Percentiles rank a stretch among this genome's conserved stretches.
Evolutionary conservation across 2,888 invertebrate genomes (phyloP).

Genomic region (Tetragonisca angustula): DNA sequence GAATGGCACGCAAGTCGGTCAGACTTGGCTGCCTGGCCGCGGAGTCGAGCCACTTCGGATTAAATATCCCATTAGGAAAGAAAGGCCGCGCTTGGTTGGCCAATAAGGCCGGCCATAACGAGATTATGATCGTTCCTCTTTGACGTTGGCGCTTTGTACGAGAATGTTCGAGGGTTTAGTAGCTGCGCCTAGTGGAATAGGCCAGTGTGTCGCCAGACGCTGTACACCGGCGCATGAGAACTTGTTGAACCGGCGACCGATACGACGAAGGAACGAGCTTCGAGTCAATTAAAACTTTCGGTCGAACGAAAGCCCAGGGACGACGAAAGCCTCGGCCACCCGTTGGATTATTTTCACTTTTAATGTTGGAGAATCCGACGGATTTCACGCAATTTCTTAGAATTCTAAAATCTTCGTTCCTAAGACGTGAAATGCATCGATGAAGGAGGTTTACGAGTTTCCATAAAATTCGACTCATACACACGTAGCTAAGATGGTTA

Average conservation of each 20-base stretch:
- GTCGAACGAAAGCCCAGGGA: background rate
- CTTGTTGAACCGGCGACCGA: slow-evolving; percentile 23
- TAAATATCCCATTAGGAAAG: slow-evolving; percentile 7
- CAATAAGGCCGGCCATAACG: slow-evolving; percentile 4
- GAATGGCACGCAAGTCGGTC: slow-evolving; percentile 2
- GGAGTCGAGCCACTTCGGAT: slow-evolving; percentile 11
- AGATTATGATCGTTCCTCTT: slow-evolving; percentile 31
- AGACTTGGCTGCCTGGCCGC: background rate
- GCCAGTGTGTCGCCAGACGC: background rate
- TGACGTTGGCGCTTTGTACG: background rate
- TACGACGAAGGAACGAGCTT: slow-evolving; percentile 1
- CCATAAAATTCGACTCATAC: slow-evolving; percentile 63
- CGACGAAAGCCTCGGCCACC: background rate
- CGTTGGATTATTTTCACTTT: background rate
- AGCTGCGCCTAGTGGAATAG: slow-evolving; percentile 6
- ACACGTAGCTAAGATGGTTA: slow-evolving; percentile 24
- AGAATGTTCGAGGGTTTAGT: background rate
- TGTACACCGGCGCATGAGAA: slow-evolving; percentile 9
- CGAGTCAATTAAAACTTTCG: slow-evolving; percentile 29
- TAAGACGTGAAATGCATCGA: slow-evolving; percentile 23
- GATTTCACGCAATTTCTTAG: background rate
- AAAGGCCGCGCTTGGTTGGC: background rate
- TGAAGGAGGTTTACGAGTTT: slow-evolving; percentile 60
- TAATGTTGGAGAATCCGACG: background rate
- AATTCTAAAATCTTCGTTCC: slow-evolving; percentile 23